Base-by-base conservation (phyloP, 37 sponge, comb jelly and placozoan species). In the Cladorhizidae sp. region DNA sequence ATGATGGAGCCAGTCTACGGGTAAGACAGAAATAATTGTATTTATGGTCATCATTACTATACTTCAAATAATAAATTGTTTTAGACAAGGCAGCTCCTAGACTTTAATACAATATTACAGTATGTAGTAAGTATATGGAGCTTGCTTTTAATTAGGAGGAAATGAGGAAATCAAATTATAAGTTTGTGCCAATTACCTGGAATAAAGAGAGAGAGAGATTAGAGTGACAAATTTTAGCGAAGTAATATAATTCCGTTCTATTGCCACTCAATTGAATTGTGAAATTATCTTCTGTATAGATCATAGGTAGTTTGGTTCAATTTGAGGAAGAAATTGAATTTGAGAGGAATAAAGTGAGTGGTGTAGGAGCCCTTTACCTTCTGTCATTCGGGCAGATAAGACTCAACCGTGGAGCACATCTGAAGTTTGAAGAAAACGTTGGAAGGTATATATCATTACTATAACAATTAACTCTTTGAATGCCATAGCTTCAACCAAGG, bases 331-430 rank as follows among this genome's bases (percentile, higher is more conserved):
- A 83, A 1, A 54, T 75, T 64, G 29, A 35, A 5, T 83, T 83
- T 36, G 40, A 12, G 22, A 37, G 64, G 23, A 83, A 83, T 62
- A 57, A 15, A 8, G 68, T 55, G 12, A 63, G 32, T 73, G 75
- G 43, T 11, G 77, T 25, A 9, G 77, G 78, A 33, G 82, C 81
- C 29, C 63, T 87, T 49, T 29, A 70, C 49, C 35, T 87, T 21
- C 49, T 70, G 25, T 87, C 88, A 26, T 81, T 68, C 76, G 82
- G 71, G 15, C 87, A 87, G 62, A 40, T 80, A 0, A 50, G 69
- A 26, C 25, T 87, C 2, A 28, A 31, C 3, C 15, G 36, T 8
- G 77, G 70, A 0, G 15, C 31, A 12, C 14, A 40, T 29, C 59
- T 87, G 51, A 15, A 36, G 25, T 87, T 87, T 80, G 37, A 57